Evolutionary conservation across 2,797 vertebrate species (phyloP), one percentile per base, ranked within the genome.

Genomic region (Argentina silus): DNA sequence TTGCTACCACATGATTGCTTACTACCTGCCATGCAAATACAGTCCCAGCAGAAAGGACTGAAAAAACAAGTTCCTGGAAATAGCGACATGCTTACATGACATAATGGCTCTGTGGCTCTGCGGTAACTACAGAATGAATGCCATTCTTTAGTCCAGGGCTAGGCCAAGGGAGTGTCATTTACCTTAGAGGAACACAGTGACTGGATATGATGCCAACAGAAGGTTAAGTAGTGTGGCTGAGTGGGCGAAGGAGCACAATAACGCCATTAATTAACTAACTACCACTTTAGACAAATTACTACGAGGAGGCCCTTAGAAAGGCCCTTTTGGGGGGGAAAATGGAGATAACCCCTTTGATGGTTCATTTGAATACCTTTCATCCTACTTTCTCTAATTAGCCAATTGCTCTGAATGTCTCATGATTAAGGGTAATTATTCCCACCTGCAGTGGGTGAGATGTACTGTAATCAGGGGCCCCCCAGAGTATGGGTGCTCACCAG

Each of bases 371-470:
- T 76, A 21, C 4, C 72, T 69, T 63, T 73, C 64, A 64, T 71
- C 74, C 70, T 12, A 78, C 69, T 70, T 70, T 10, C 69, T 69
- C 75, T 69, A 76, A 78, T 62, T 74, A 75, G 79, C 67, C 73
- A 65, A 77, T 78, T 69, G 64, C 67, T 8, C 56, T 80, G 74
- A 78, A 83, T 80, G 70, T 72, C 73, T 76, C 69, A 69, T 78
- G 76, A 83, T 80, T 83, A 80, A 67, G 74, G 80, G 63, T 69
- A 73, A 65, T 80, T 77, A 75, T 60, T 68, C 73, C 63, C 78
- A 80, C 78, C 78, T 80, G 74, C 73, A 69, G 60, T 27, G 55
- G 68, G 42, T 55, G 51, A 61, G 76, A 76, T 78, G 53, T 36
- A 36, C 27, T 36, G 27, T 57, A 80, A 80, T 83, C 76, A 80